A percentile compares a stretch with the other conserved stretches of the same genome.
These are phyloP conservation scores for Columbina picui DNA, from an alignment of 2,113 vertebrate species.

Conservation along the genomic window DNA sequence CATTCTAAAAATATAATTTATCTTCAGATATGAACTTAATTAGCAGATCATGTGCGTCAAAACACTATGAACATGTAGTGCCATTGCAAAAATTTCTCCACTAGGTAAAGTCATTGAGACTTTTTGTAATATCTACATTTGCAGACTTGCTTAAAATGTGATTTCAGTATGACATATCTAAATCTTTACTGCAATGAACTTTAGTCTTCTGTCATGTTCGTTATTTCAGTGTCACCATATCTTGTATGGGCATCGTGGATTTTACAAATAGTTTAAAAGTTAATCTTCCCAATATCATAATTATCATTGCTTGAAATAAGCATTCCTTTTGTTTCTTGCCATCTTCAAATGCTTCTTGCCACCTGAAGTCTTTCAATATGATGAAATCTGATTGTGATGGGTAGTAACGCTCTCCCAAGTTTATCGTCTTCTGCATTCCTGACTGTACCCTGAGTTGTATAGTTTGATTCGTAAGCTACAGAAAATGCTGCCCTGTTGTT, in stretches of 20 bases:
- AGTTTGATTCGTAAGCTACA: not conserved
- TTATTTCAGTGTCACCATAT: not conserved
- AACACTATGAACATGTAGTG: not conserved
- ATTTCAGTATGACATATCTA: not conserved
- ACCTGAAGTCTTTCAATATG: not conserved
- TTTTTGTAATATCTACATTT: not conserved
- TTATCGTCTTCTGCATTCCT: not conserved
- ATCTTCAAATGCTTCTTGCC: not conserved
- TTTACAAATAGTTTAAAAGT: not conserved
- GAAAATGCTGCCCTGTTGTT: not conserved
- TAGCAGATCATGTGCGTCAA: not conserved
- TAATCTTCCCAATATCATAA: not conserved
- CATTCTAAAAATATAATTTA: not conserved
- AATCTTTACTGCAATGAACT: not conserved
- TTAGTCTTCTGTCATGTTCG: fast-evolving
- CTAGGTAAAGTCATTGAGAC: not conserved
- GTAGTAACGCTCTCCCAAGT: not conserved
- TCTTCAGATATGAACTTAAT: not conserved
- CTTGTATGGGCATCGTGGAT: not conserved
- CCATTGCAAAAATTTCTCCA: not conserved
- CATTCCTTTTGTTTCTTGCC: not conserved
- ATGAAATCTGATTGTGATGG: not conserved
- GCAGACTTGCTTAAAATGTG: not conserved
- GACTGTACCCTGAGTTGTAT: not conserved
- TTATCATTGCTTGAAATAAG: not conserved